Evolutionary conservation across 2,888 invertebrate genomes (phyloP).

Genomic region (Flexamia atlantica): DNA sequence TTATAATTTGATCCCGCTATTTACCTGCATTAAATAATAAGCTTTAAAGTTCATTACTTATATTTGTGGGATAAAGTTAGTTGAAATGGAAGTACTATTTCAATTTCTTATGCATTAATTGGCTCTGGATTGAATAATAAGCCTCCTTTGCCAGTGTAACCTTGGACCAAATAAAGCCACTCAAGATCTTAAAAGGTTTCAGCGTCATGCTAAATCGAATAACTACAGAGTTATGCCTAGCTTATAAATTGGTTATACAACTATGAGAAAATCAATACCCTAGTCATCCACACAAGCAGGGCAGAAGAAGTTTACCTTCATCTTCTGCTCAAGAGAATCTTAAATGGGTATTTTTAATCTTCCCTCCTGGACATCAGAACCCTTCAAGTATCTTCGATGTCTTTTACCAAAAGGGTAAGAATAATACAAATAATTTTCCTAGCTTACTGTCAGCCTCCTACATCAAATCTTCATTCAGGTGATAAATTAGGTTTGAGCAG

Average conservation of each 20-base stretch:
- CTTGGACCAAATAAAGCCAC: conserved; percentile 25
- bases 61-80: too few relatives aligned
- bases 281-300: not conserved
- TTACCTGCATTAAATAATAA: too few relatives aligned
- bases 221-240: not conserved
- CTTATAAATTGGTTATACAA: conserved; percentile 39
- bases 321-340: conserved; percentile 32
- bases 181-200: conserved; percentile 52
- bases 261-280: conserved; percentile 56
- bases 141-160: conserved; percentile 2
- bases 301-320: conserved; percentile 35
- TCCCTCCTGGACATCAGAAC: conserved; percentile 63
- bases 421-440: not conserved
- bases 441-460: too few relatives aligned
- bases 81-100: not conserved
- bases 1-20: too few relatives aligned
- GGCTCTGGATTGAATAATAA: conserved; percentile 23
- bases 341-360: conserved; percentile 61
- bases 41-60: too few relatives aligned
- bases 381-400: conserved; percentile 62
- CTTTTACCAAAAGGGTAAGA: conserved; percentile 63
- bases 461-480: too few relatives aligned
- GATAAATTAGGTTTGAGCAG: too few relatives aligned
- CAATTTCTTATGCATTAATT: not conserved
- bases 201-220: conserved; percentile 54